These are phyloP conservation scores for Lithophane ornitopus DNA, from an alignment of 2,888 invertebrate genomes.

Conservation along the genomic window DNA sequence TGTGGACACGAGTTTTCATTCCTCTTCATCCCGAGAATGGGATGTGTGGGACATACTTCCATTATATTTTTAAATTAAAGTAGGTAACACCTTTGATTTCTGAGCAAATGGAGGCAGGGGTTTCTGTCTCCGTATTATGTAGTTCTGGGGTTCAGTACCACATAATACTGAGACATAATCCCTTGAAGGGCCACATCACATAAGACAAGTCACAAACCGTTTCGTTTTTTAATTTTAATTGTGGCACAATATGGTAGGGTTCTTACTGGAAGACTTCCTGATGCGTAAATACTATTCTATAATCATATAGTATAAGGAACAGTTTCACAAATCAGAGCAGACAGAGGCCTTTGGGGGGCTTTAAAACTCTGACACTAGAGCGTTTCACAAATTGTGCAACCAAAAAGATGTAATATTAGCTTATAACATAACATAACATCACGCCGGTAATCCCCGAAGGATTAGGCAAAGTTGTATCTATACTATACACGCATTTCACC, in stretches of 20 bases:
- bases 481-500: no score
- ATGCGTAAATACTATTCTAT: not conserved
- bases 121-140: not conserved
- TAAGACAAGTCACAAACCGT: not conserved
- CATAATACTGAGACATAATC: no score
- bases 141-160: no score
- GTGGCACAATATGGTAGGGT: not conserved
- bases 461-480: no score
- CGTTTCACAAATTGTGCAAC: not conserved
- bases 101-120: no score
- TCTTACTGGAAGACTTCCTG: not conserved
- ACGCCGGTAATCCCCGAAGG: no score
- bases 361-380: no score
- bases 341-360: no score
- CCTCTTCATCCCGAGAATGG: not conserved
- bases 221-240: no score
- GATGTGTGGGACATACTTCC: not conserved
- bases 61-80: slow-evolving; percentile 17
- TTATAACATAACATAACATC: no score
- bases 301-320: no score
- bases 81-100: not conserved
- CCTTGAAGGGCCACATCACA: not conserved
- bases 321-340: no score
- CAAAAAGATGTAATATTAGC: not conserved
- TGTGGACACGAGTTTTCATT: not conserved